Conservation (phyloP, 2,888 invertebrate genomes). For the Esperia sulphurella region DNA sequence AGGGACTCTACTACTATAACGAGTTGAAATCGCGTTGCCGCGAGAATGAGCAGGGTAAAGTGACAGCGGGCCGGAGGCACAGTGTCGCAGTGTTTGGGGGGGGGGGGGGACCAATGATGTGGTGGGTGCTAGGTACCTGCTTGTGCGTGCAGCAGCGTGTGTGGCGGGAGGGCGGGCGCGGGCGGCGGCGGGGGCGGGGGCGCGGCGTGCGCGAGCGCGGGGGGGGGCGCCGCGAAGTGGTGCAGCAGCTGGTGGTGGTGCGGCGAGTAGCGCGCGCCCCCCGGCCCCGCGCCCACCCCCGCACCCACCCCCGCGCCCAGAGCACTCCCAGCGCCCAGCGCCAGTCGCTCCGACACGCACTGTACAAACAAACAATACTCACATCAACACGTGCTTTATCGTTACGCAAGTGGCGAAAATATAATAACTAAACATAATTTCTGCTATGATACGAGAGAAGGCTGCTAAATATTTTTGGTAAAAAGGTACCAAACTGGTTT, state of each 20-base stretch:
- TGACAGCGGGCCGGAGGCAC: too few relatives aligned
- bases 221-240: slow-evolving; percentile 79
- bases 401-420: too few relatives aligned
- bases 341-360: background rate
- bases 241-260: slow-evolving; percentile 64
- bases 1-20: too few relatives aligned
- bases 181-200: background rate
- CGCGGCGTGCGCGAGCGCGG: slow-evolving; percentile 8
- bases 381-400: too few relatives aligned
- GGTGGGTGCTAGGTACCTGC: background rate
- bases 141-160: slow-evolving; percentile 11
- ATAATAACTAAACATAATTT: too few relatives aligned
- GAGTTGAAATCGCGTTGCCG: too few relatives aligned
- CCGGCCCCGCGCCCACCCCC: slow-evolving; percentile 9
- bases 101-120: too few relatives aligned
- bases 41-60: too few relatives aligned
- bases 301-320: slow-evolving; percentile 6
- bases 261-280: slow-evolving; percentile 58
- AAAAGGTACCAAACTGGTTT: too few relatives aligned
- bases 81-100: too few relatives aligned
- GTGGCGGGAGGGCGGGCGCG: slow-evolving; percentile 12
- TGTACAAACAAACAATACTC: background rate
- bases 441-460: too few relatives aligned
- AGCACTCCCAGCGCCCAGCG: slow-evolving; percentile 12
- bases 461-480: too few relatives aligned